Conservation (phyloP, 2,113 vertebrate genomes). For the Eulemur rufifrons region DNA sequence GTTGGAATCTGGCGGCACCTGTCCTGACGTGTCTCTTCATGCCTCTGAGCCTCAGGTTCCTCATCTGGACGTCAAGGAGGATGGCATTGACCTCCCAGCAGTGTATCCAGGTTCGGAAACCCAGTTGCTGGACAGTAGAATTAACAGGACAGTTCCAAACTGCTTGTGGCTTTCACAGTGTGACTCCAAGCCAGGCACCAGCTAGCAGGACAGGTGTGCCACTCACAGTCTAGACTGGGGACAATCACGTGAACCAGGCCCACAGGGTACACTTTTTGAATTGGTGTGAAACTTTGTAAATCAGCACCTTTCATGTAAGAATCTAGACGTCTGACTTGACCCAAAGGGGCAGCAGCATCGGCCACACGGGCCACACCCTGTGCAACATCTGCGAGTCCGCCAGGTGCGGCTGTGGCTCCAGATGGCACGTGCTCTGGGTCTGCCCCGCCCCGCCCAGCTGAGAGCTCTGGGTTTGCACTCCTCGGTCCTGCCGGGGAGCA, state of each 20-base stretch:
- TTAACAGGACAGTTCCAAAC: background rate
- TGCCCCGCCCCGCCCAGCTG: accelerated
- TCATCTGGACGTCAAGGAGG: background rate
- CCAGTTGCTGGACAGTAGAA: background rate
- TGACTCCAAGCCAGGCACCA: background rate
- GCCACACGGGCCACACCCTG: accelerated
- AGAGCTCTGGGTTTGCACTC: background rate
- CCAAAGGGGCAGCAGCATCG: background rate
- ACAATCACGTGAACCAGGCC: too few relatives aligned
- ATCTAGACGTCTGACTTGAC: background rate
- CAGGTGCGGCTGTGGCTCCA: accelerated
- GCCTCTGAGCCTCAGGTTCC: background rate
- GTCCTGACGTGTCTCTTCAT: background rate
- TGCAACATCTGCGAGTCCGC: accelerated
- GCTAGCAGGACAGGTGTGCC: background rate
- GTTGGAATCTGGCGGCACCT: background rate
- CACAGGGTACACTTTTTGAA: background rate
- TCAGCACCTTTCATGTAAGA: accelerated
- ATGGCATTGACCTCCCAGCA: background rate
- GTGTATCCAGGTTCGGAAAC: background rate
- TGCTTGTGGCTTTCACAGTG: background rate
- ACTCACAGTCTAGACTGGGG: background rate
- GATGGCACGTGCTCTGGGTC: accelerated
- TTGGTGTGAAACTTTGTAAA: background rate
- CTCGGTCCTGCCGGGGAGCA: background rate